Evolutionary conservation across 2,113 vertebrate species (phyloP).

Genomic region (Ardeotis arabs): DNA sequence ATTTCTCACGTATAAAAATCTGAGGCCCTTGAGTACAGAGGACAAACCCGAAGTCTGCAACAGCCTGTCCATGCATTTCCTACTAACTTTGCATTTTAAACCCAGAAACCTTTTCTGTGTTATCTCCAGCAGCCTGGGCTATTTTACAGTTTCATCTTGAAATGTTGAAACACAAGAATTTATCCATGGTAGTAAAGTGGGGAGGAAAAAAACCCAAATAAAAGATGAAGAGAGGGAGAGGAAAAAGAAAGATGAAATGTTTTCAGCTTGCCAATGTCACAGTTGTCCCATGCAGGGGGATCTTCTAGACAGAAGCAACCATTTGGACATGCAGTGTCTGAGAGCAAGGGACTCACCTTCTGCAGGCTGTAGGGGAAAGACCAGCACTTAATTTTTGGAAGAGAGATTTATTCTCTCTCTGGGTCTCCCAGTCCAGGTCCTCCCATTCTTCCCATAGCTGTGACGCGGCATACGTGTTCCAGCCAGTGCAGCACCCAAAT

Average conservation of each 20-base stretch:
- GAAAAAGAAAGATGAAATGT: neutral
- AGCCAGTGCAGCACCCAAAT: neutral
- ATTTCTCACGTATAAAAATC: neutral
- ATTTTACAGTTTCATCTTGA: neutral
- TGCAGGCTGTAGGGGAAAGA: neutral
- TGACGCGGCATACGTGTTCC: neutral
- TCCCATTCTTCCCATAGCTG: fast-evolving
- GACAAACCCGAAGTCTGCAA: neutral
- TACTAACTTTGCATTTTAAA: neutral
- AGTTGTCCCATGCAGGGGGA: neutral
- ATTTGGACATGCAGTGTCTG: neutral
- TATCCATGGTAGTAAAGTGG: neutral
- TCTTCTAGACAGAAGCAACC: neutral
- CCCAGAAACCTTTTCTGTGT: neutral
- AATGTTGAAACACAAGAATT: neutral
- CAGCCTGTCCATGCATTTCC: neutral
- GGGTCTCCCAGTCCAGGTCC: neutral
- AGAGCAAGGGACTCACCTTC: neutral
- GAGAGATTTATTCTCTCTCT: neutral
- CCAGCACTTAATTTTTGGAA: neutral
- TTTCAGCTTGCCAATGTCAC: neutral
- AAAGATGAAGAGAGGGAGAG: neutral
- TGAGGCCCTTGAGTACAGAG: neutral
- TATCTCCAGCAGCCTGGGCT: neutral
- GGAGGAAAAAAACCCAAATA: too few species aligned